Percentiles rank a stretch among this genome's conserved stretches.
Conservation (phyloP, 1,140 invertebrate species). For the Drosophila athabasca region DNA sequence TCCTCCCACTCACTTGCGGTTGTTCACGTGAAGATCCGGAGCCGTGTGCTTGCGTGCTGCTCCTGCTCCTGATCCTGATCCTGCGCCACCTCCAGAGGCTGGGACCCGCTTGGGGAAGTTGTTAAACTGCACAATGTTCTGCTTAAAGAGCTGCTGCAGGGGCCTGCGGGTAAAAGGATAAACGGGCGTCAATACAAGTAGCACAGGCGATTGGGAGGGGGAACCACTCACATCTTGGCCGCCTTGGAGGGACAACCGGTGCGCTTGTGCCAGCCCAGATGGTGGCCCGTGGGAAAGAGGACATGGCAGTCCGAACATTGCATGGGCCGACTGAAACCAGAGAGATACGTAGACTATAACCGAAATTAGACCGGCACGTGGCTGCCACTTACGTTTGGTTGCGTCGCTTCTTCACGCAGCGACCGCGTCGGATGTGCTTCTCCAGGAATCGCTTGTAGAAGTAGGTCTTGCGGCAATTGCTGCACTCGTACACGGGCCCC, state of each 20-base stretch:
- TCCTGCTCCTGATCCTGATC: too few species aligned
- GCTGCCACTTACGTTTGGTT: conserved; percentile 75
- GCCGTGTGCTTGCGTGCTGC: conserved; percentile 54
- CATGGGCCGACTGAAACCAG: conserved; percentile 70
- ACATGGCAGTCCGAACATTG: conserved; percentile 82
- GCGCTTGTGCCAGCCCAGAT: conserved; percentile 82
- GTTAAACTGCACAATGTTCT: conserved; percentile 81
- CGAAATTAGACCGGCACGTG: background rate
- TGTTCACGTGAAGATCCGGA: conserved; percentile 67
- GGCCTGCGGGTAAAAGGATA: conserved; percentile 48
- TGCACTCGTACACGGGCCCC: conserved; percentile 79
- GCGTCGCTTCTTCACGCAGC: conserved; percentile 81
- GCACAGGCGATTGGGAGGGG: too few species aligned
- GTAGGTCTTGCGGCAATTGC: conserved; percentile 80
- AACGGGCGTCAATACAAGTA: background rate
- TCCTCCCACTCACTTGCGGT: conserved; percentile 67
- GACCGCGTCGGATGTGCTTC: conserved; percentile 79
- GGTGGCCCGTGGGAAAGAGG: conserved; percentile 81
- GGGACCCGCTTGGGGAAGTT: conserved; percentile 76
- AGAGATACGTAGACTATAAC: background rate
- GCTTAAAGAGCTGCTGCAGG: conserved; percentile 79
- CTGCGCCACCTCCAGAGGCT: background rate
- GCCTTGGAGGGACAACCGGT: conserved; percentile 81
- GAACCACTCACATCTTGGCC: conserved; percentile 70
- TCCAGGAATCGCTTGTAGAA: conserved; percentile 82